These are phyloP conservation scores for Bombus turneri DNA, from an alignment of 1,140 invertebrate species.

Conservation along the genomic window DNA sequence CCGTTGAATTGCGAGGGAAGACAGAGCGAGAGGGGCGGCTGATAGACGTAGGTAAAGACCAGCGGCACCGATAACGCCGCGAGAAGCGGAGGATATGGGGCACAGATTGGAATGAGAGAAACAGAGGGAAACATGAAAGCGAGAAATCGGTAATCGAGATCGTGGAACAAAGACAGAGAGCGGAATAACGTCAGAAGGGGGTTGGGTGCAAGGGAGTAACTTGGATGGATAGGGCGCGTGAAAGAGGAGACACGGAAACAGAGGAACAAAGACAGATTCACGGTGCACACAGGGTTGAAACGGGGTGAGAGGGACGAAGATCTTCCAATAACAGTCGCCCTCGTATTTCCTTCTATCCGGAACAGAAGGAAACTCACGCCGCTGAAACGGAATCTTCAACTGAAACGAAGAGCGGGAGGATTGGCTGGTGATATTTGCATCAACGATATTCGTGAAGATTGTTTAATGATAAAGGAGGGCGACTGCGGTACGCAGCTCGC, in stretches of 20 bases:
- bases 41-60: neutral
- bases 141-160: slow-evolving; percentile 35
- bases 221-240: slow-evolving; percentile 14
- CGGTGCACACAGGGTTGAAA: neutral
- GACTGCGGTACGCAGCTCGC: neutral
- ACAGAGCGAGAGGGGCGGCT: neutral
- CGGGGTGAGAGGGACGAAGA: slow-evolving; percentile 6
- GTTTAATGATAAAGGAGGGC: slow-evolving; percentile 37
- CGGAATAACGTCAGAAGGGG: neutral
- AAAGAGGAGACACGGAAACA: slow-evolving; percentile 13
- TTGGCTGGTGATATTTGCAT: slow-evolving; percentile 45
- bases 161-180: neutral
- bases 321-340: slow-evolving; percentile 65
- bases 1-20: slow-evolving; percentile 44
- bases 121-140: neutral
- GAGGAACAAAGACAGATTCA: neutral
- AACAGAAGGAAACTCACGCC: slow-evolving; percentile 56
- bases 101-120: neutral
- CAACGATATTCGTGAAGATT: slow-evolving; percentile 53
- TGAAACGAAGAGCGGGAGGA: neutral
- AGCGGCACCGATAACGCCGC: neutral
- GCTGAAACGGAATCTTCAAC: slow-evolving; percentile 64
- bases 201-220: neutral
- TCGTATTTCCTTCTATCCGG: slow-evolving; percentile 62
- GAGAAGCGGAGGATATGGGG: neutral